Percentiles rank a stretch among this genome's conserved stretches.
Conservation (phyloP, 2,113 vertebrate species). For the Vulpes vulpes region DNA sequence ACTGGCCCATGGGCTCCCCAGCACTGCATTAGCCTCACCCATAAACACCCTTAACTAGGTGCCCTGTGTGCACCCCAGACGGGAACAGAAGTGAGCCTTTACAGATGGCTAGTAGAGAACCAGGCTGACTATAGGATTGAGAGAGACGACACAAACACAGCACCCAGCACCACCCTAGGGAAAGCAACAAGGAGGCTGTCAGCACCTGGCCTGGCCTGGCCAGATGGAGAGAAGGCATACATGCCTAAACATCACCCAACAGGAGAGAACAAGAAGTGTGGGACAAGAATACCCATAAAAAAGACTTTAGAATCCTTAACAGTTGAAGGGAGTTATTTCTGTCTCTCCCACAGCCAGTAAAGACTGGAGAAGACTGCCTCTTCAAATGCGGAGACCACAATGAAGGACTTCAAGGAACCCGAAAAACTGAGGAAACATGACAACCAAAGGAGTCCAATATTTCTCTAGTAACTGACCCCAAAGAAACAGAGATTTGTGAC, state of each 20-base stretch:
- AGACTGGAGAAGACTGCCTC: not conserved
- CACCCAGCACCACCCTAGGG: not conserved
- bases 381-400: not conserved
- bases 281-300: not conserved
- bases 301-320: not conserved
- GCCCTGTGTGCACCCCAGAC: not conserved
- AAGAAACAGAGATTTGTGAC: not conserved
- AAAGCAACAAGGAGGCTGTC: not conserved
- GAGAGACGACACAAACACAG: not conserved
- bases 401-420: not conserved
- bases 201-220: not conserved
- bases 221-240: not conserved
- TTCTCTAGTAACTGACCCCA: not conserved
- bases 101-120: not conserved
- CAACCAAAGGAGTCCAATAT: not conserved
- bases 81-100: not conserved
- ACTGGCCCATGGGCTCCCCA: not conserved
- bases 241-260: not conserved
- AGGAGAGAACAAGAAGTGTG: not conserved
- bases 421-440: not conserved
- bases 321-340: not conserved
- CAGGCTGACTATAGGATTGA: not conserved
- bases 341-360: not conserved
- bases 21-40: not conserved
- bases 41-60: not conserved